Evolutionary conservation across 2,113 vertebrate species (phyloP), one percentile per base, ranked within the genome.

Genomic region (Melanostigma gelatinosum): DNA sequence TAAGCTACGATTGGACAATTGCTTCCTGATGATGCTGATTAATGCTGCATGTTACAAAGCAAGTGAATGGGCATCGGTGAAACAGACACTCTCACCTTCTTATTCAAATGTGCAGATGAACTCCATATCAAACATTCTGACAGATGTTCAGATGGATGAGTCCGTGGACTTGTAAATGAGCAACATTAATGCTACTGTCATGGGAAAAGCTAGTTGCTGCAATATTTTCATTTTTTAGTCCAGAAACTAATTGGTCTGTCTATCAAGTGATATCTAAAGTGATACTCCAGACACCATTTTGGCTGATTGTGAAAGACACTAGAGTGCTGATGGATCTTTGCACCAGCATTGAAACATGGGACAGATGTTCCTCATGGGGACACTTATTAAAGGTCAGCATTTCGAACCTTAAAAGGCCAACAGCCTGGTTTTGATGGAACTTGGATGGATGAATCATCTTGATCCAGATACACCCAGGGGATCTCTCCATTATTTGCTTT

Each of bases 61-160:
- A 22, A 57, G 34, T 57, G 32, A 71, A 66, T 22, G 74, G 63
- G 57, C 77, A 36, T 40, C 12, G 8, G 70, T 71, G 68, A 64
- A 58, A 38, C 65, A 82, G 20, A 65, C 42, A 54, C 77, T 1
- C 22, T 75, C 62, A 78, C 68, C 77, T 82, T 72, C 64, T 84
- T 38, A 70, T 83, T 86, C 78, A 76, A 87, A 85, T 82, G 86
- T 87, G 81, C 75, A 83, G 71, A 83, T 79, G 72, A 81, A 80
- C 29, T 79, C 50, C 58, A 67, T 55, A 75, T 79, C 79, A 64
- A 76, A 79, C 75, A 68, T 50, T 13, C 57, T 24, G 79, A 75
- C 85, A 91, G 87, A 86, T 91, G 89, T 86, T 90, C 54, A 0
- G 32, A 86, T 63, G 79, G 64, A 74, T 55, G 83, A 84, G 66